Evolutionary conservation across 2,113 vertebrate genomes (phyloP).

Genomic region (Pterocles gutturalis): DNA sequence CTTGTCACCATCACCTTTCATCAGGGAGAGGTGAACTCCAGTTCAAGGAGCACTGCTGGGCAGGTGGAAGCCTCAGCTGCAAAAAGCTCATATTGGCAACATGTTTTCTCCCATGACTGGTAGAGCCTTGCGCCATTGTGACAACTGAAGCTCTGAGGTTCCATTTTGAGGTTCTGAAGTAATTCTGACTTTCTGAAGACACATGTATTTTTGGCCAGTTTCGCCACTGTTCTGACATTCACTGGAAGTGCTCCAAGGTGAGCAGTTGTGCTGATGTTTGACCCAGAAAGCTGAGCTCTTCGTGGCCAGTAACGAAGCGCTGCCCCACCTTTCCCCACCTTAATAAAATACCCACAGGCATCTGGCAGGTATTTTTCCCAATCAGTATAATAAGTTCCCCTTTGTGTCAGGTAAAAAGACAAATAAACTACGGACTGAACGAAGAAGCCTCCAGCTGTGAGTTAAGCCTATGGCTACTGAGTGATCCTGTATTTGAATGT

Average conservation of each 20-base stretch:
- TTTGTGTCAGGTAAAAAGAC: background rate
- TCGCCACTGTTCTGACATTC: background rate
- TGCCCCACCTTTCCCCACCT: background rate
- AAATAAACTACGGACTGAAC: background rate
- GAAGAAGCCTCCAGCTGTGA: background rate
- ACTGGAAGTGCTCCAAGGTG: background rate
- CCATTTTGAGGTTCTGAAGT: background rate
- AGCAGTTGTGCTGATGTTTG: background rate
- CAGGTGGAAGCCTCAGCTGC: background rate
- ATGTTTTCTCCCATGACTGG: fast-evolving
- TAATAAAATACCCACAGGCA: background rate
- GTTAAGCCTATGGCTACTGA: background rate
- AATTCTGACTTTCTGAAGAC: background rate
- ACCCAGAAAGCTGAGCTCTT: background rate
- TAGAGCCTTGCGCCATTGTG: background rate
- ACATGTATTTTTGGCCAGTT: background rate
- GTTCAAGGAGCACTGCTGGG: fast-evolving
- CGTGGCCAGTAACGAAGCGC: background rate
- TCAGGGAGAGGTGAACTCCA: fast-evolving
- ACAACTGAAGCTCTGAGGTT: background rate
- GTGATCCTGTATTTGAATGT: background rate
- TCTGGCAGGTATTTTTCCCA: background rate
- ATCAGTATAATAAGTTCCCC: background rate
- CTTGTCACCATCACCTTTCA: background rate
- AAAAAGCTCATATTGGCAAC: background rate